Evolutionary conservation across 2,888 invertebrate species (phyloP).

Genomic region (Spicauda simplicius): DNA sequence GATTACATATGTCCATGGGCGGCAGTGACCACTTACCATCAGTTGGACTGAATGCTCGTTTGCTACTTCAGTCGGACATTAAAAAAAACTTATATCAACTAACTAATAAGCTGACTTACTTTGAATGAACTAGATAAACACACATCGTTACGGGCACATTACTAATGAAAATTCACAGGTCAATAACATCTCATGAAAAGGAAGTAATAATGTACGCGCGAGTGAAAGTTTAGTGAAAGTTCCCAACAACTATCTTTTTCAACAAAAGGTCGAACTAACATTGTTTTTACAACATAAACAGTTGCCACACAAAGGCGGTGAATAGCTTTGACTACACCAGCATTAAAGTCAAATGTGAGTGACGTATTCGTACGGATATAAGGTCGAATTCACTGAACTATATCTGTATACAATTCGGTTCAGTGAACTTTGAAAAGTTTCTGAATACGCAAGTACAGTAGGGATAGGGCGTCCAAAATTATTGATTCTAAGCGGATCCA

Average conservation of each 20-base stretch:
- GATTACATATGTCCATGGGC: too few species aligned
- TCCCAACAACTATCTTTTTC: slow-evolving; percentile 24
- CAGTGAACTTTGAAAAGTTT: slow-evolving; percentile 40
- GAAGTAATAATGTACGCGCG: slow-evolving; percentile 16
- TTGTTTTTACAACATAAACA: slow-evolving; percentile 40
- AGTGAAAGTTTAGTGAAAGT: slow-evolving; percentile 7
- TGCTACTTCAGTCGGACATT: too few species aligned
- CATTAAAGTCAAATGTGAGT: slow-evolving; percentile 36
- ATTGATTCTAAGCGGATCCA: slow-evolving; percentile 44
- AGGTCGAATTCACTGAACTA: slow-evolving; percentile 23
- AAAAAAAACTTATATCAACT: too few species aligned
- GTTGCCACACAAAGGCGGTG: slow-evolving; percentile 39
- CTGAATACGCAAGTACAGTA: slow-evolving; percentile 39
- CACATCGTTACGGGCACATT: too few species aligned
- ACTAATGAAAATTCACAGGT: neutral
- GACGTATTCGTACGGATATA: slow-evolving; percentile 25
- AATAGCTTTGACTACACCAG: slow-evolving; percentile 41
- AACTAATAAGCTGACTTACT: too few species aligned
- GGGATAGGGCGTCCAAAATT: slow-evolving; percentile 40
- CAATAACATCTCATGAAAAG: slow-evolving; percentile 10
- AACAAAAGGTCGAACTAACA: slow-evolving; percentile 32
- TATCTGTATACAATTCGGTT: slow-evolving; percentile 18
- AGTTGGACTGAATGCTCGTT: too few species aligned
- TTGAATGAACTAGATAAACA: too few species aligned
- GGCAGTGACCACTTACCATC: too few species aligned